Percentiles rank a stretch among this genome's conserved stretches.
Conservation (phyloP, 2,113 vertebrate genomes). For the Phyllopteryx taeniolatus region DNA sequence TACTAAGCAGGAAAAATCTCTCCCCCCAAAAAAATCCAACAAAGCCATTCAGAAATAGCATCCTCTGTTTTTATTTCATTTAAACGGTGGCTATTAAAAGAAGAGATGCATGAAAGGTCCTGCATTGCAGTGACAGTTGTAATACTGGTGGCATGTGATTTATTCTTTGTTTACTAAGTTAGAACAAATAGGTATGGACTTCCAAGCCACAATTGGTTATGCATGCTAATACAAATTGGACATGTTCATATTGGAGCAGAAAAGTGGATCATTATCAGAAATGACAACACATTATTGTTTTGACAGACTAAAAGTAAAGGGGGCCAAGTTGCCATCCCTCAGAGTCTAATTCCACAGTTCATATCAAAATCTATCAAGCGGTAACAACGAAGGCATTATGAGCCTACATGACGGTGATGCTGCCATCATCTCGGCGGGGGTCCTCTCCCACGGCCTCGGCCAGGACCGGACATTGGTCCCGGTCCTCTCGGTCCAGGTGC, state of each 20-base stretch:
- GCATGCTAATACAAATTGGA: no score
- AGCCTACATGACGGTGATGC: neutral
- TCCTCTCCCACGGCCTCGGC: conserved; percentile 53
- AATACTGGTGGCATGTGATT: no score
- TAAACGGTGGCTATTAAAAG: neutral
- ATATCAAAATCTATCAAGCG: neutral
- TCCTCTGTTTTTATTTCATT: neutral
- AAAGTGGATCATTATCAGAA: no score
- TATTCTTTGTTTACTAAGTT: no score
- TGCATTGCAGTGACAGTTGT: neutral
- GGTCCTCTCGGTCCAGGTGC: conserved; percentile 39
- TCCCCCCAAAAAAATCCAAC: neutral
- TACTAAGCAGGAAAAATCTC: neutral
- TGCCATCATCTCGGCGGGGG: conserved; percentile 53
- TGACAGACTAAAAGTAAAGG: neutral
- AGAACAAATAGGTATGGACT: no score
- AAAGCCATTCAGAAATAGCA: neutral
- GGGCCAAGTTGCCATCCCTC: neutral
- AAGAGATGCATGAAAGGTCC: neutral
- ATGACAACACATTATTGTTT: neutral
- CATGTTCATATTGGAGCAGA: no score
- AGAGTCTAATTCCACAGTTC: neutral
- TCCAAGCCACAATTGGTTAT: no score
- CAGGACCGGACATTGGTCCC: conserved; percentile 36
- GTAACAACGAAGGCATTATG: neutral